Conservation (phyloP, 1,140 invertebrate genomes). For the Drosophila repleta region DNA sequence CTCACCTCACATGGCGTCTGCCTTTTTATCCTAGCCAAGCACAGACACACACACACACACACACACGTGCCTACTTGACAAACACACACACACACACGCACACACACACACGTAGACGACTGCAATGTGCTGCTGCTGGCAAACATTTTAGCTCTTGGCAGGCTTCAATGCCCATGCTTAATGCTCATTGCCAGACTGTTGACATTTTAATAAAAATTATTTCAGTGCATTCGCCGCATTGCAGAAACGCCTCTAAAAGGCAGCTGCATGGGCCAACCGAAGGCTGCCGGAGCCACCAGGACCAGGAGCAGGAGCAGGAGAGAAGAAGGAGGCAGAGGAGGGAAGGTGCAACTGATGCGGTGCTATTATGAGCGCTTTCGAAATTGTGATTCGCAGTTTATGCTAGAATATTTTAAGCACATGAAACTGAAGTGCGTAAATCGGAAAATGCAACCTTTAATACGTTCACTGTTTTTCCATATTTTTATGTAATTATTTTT, state of each 20-base stretch:
- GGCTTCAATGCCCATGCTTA: slow-evolving; percentile 45
- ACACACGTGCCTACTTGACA: slow-evolving; percentile 5
- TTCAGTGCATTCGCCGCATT: slow-evolving; percentile 52
- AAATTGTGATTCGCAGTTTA: slow-evolving; percentile 13
- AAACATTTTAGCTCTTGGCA: slow-evolving; percentile 48
- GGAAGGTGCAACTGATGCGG: not conserved
- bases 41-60: not conserved
- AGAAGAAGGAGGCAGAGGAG: not conserved
- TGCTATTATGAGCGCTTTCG: slow-evolving; percentile 17
- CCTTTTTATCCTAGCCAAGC: slow-evolving; percentile 20
- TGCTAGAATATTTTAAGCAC: slow-evolving; percentile 20
- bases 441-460: not conserved
- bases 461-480: not conserved
- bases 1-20: slow-evolving; percentile 9
- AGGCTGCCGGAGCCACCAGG: not conserved
- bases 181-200: slow-evolving; percentile 54
- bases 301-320: not conserved
- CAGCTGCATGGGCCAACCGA: not conserved
- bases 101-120: slow-evolving; percentile 2
- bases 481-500: too few species aligned
- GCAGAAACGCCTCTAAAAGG: slow-evolving; percentile 37
- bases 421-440: slow-evolving; percentile 1
- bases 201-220: slow-evolving; percentile 59
- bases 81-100: slow-evolving; percentile 7
- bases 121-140: slow-evolving; percentile 42